A percentile compares a stretch with the other conserved stretches of the same genome.
phyloP scores from a whole-genome alignment of 2,797 vertebrate genomes.

The Sebastes umbrosus region DNA sequence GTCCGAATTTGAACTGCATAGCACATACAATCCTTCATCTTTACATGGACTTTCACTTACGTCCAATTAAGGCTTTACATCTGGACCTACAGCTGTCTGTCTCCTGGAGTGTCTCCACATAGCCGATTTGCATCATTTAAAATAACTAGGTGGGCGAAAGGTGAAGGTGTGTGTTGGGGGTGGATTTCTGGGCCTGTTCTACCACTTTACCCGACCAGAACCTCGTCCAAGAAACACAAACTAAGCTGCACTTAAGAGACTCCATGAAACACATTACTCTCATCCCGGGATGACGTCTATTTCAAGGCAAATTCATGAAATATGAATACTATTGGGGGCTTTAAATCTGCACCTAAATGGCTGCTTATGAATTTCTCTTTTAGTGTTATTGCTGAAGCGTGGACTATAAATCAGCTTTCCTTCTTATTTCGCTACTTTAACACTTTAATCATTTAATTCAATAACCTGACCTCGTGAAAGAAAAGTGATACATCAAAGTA shows the following conservation, averaged over 20 bases:
- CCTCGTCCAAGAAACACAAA: constrained; percentile 48
- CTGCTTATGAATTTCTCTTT: constrained; percentile 17
- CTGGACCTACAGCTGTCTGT: constrained; percentile 3
- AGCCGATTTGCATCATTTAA: constrained; percentile 34
- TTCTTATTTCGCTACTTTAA: constrained; percentile 10
- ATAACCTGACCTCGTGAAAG: background rate
- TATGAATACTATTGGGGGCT: constrained; percentile 35
- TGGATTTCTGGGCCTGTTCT: constrained; percentile 26
- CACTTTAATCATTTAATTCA: constrained; percentile 11
- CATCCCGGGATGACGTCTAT: constrained; percentile 24
- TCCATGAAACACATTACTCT: constrained; percentile 44
- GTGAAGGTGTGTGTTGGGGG: constrained; percentile 15
- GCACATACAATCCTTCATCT: background rate
- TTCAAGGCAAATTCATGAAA: constrained; percentile 47
- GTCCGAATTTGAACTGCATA: background rate
- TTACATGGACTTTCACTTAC: constrained; percentile 26
- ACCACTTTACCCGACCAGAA: constrained; percentile 25
- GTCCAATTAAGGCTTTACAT: constrained; percentile 38
- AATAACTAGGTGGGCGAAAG: constrained; percentile 27
- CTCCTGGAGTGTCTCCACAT: constrained; percentile 27
- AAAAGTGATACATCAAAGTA: background rate
- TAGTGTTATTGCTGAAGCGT: constrained; percentile 16
- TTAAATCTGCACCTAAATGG: constrained; percentile 45
- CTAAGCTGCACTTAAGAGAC: constrained; percentile 34
- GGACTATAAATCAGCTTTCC: constrained; percentile 23